These are phyloP conservation scores for Astropecten irregularis DNA, from an alignment of 53 echinoderm and acorn worm genomes.

Conservation along the genomic window DNA sequence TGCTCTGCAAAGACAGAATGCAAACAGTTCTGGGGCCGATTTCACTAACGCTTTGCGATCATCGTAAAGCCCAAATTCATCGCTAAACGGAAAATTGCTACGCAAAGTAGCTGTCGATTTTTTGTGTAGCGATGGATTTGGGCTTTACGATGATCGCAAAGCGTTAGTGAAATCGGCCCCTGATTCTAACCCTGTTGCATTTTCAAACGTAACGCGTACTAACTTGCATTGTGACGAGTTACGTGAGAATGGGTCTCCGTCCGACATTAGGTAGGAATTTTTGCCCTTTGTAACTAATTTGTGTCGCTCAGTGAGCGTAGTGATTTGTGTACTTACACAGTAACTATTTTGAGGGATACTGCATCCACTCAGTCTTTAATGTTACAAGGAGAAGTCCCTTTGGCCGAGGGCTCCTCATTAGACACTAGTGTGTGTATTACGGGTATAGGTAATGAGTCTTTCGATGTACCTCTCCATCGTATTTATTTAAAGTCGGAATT, in stretches of 20 bases:
- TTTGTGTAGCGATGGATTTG: too few species aligned
- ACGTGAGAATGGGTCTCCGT: neutral
- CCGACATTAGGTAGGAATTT: constrained; percentile 8
- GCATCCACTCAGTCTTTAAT: constrained; percentile 35
- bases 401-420: neutral
- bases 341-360: constrained; percentile 31
- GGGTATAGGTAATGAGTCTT: constrained; percentile 12
- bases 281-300: constrained; percentile 19
- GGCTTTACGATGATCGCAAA: too few species aligned
- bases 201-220: too few species aligned
- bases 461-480: constrained; percentile 42
- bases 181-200: too few species aligned
- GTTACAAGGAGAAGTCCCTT: constrained; percentile 1
- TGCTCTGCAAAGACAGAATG: neutral
- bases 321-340: neutral
- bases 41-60: too few species aligned
- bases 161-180: too few species aligned
- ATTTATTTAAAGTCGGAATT: constrained; percentile 37
- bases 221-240: neutral
- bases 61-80: too few species aligned
- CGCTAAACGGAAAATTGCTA: too few species aligned
- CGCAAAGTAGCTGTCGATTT: too few species aligned
- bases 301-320: constrained; percentile 9
- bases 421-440: constrained; percentile 2
- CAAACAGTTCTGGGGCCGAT: too few species aligned